phyloP scores from a whole-genome alignment of 2,888 invertebrate species.

The Amiota minor region DNA sequence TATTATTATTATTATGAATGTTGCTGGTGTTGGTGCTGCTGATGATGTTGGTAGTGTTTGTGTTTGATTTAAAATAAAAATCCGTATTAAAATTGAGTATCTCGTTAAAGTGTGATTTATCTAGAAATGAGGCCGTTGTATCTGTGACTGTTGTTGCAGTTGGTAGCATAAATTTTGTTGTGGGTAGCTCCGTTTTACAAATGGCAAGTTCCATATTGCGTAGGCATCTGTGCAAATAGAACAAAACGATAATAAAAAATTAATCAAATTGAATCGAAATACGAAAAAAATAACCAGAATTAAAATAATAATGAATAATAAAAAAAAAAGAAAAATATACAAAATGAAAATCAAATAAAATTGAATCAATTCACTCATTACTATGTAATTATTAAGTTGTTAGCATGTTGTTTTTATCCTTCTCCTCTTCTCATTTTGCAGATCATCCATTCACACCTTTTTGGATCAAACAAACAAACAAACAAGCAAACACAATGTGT shows the following conservation, averaged over 20 bases:
- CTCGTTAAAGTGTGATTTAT: constrained; percentile 62
- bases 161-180: constrained; percentile 71
- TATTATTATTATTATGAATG: constrained; percentile 38
- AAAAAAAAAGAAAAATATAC: constrained; percentile 20
- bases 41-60: constrained; percentile 4
- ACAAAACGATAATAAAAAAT: constrained; percentile 26
- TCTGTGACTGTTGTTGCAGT: constrained; percentile 55
- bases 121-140: constrained; percentile 54
- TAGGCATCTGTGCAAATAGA: constrained; percentile 59
- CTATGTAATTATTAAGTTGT: constrained; percentile 27
- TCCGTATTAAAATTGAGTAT: constrained; percentile 63
- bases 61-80: constrained; percentile 56
- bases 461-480: not conserved
- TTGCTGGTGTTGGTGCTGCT: constrained; percentile 32
- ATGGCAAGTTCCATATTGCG: constrained; percentile 70
- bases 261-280: constrained; percentile 33
- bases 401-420: constrained; percentile 34
- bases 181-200: constrained; percentile 70
- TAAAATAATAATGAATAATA: constrained; percentile 13
- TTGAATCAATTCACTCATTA: constrained; percentile 1
- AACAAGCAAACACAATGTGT: too few species aligned
- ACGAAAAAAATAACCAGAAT: constrained; percentile 31
- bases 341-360: not conserved
- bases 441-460: constrained; percentile 54
- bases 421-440: not conserved